Conservation (phyloP, 2,797 vertebrate genomes). For the Cottoperca gobio region DNA sequence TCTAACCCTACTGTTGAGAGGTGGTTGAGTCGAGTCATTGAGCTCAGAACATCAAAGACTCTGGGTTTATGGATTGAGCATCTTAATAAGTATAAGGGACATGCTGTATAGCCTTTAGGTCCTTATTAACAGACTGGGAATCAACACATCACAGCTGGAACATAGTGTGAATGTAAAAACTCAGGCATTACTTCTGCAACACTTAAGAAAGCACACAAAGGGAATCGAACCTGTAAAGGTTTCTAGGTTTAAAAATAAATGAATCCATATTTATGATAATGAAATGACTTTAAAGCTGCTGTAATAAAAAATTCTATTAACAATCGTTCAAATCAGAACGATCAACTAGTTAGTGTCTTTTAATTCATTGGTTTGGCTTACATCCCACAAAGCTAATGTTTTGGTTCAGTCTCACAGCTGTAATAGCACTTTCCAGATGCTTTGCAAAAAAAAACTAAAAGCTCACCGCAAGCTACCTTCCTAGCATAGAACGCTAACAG, state of each 20-base stretch:
- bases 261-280: neutral
- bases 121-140: neutral
- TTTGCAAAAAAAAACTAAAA: neutral
- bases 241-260: neutral
- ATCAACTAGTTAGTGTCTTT: neutral
- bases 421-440: neutral
- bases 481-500: neutral
- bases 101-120: slow-evolving; percentile 26
- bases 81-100: slow-evolving; percentile 33
- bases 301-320: too few species aligned
- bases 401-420: neutral
- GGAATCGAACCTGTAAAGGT: neutral
- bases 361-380: neutral
- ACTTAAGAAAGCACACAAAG: slow-evolving; percentile 6
- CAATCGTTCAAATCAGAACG: neutral
- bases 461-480: neutral
- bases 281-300: neutral
- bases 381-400: neutral
- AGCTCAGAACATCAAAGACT: slow-evolving; percentile 64
- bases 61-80: slow-evolving; percentile 43
- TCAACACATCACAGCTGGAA: slow-evolving; percentile 25
- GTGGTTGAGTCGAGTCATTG: slow-evolving; percentile 26
- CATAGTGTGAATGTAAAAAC: slow-evolving; percentile 27
- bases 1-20: neutral
- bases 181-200: slow-evolving; percentile 6